phyloP scores from a whole-genome alignment of 2,797 vertebrate species.

The Muraenolepis orangiensis region DNA sequence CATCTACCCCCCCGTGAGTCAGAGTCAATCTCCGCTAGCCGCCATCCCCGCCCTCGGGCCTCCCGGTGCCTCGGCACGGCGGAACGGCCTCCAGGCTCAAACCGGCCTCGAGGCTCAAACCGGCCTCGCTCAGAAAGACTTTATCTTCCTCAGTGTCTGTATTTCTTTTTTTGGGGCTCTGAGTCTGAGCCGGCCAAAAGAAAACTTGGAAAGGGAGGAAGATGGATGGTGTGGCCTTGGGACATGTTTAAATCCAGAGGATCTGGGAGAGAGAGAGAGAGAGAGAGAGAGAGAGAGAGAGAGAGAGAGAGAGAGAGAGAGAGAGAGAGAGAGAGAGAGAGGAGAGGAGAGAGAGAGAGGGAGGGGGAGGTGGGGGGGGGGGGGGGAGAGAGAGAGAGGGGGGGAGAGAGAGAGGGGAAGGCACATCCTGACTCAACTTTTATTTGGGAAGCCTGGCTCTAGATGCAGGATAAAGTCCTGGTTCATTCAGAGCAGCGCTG shows the following conservation, averaged over 20 bases:
- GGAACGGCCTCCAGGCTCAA: too few species aligned
- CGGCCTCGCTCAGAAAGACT: constrained; percentile 32
- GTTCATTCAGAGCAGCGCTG: background rate
- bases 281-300: too few species aligned
- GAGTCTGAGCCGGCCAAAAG: constrained; percentile 6
- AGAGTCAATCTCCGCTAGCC: too few species aligned
- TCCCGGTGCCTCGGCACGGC: too few species aligned
- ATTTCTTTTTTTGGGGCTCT: constrained; percentile 31
- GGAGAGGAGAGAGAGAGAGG: too few species aligned
- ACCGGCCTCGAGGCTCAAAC: constrained; percentile 9
- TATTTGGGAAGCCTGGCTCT: background rate
- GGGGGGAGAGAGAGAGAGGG: background rate
- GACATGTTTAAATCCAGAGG: background rate
- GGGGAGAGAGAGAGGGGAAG: too few species aligned
- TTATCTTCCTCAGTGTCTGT: constrained; percentile 38
- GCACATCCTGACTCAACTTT: background rate
- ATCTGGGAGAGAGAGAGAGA: background rate
- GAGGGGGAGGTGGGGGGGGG: background rate
- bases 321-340: too few species aligned
- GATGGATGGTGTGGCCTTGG: constrained; percentile 39
- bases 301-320: too few species aligned
- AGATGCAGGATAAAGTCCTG: background rate
- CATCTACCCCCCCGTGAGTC: background rate
- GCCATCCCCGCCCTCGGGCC: too few species aligned
- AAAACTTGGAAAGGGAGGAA: constrained; percentile 37